A percentile compares a stretch with the other conserved stretches of the same genome.
Evolutionary conservation across 2,888 invertebrate genomes (phyloP).

Genomic region (Sturmia bella): DNA sequence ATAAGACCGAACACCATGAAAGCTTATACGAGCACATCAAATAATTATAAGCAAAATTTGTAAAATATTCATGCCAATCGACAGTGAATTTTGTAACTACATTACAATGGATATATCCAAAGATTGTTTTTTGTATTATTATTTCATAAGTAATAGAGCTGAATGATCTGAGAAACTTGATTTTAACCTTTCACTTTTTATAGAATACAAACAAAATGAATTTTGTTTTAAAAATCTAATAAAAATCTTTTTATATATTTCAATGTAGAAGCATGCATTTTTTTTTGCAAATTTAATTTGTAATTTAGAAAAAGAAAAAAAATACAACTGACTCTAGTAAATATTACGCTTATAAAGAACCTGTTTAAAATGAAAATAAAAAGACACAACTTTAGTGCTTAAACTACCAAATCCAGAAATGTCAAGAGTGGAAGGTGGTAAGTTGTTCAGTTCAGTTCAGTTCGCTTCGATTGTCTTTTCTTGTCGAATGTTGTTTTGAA

Average conservation of each 20-base stretch:
- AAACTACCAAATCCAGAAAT: constrained; percentile 64
- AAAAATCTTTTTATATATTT: constrained; percentile 33
- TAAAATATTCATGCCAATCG: neutral
- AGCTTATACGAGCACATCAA: too few species aligned
- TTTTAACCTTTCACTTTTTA: constrained; percentile 69
- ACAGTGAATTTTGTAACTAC: neutral
- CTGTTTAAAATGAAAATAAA: constrained; percentile 58
- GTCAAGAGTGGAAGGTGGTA: constrained; percentile 66
- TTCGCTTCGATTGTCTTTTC: constrained; percentile 2
- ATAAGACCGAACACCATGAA: constrained; percentile 8
- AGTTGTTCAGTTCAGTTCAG: constrained; percentile 33
- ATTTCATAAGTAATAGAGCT: neutral
- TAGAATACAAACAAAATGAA: constrained; percentile 34
- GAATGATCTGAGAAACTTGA: constrained; percentile 63
- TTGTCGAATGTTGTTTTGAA: constrained; percentile 35
- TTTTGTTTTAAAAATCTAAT: constrained; percentile 21
- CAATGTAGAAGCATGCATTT: neutral
- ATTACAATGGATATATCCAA: too few species aligned
- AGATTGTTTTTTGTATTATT: too few species aligned
- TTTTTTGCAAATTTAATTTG: constrained; percentile 40
- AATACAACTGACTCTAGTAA: neutral
- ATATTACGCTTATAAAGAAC: constrained; percentile 58
- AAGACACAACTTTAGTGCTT: constrained; percentile 9
- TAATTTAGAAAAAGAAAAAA: constrained; percentile 30
- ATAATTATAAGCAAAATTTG: constrained; percentile 34